Conservation (phyloP, 2,797 vertebrate genomes). For the Parauchenoglanis ngamensis region DNA sequence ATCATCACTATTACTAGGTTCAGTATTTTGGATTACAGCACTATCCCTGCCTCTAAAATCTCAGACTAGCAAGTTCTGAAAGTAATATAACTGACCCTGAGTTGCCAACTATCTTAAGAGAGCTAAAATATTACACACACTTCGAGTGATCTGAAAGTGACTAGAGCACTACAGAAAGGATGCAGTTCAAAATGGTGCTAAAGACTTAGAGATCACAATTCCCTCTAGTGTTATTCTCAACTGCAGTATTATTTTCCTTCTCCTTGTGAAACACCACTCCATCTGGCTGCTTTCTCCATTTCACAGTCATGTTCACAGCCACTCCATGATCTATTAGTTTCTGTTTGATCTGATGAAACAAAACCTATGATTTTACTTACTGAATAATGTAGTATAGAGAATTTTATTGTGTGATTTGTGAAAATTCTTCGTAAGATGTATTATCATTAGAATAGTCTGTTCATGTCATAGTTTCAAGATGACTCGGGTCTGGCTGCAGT, state of each 20-base stretch:
- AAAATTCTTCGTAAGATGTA: background rate
- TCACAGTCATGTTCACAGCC: background rate
- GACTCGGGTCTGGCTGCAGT: background rate
- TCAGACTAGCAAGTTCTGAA: no score
- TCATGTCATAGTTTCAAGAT: background rate
- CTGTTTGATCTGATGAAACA: background rate
- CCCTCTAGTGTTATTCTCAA: background rate
- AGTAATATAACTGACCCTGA: no score
- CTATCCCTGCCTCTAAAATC: no score
- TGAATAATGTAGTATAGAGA: background rate
- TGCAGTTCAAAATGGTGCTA: background rate
- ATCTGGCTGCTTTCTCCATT: background rate
- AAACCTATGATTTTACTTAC: background rate
- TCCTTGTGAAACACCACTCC: background rate
- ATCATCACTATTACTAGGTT: no score
- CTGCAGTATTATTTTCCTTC: background rate
- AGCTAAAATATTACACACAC: no score
- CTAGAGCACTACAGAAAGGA: no score
- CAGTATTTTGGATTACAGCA: no score
- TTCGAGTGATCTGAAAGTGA: no score
- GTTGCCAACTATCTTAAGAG: no score
- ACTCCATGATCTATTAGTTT: background rate
- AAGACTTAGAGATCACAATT: background rate
- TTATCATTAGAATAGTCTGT: no score
- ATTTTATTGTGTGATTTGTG: background rate